Evolutionary conservation across 2,888 invertebrate genomes (phyloP).

Genomic region (Hypsopygia costalis): DNA sequence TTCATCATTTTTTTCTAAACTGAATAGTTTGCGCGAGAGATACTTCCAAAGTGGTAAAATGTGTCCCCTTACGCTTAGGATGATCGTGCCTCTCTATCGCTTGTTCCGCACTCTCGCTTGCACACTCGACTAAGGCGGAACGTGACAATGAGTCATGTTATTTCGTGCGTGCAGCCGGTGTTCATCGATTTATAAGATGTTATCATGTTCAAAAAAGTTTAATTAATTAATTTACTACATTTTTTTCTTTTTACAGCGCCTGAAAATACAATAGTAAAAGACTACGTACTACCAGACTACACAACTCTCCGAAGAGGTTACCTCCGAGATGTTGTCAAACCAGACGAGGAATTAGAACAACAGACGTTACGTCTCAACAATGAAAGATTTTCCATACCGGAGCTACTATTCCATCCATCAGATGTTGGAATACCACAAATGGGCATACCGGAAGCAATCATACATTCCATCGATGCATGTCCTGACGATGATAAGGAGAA

Average conservation of each 20-base stretch:
- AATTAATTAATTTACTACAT: too few relatives aligned
- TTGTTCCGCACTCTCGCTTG: too few relatives aligned
- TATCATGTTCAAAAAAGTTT: too few relatives aligned
- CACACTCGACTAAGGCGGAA: too few relatives aligned
- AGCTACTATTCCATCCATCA: conserved; percentile 95
- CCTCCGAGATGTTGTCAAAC: conserved; percentile 53
- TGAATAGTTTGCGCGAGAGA: too few relatives aligned
- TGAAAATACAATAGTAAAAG: conserved; percentile 87
- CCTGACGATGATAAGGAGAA: conserved; percentile 87
- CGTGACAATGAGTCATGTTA: too few relatives aligned
- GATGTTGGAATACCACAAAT: conserved; percentile 95
- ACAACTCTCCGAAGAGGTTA: conserved; percentile 92
- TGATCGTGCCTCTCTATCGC: too few relatives aligned
- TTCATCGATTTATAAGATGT: too few relatives aligned
- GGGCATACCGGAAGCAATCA: conserved; percentile 95
- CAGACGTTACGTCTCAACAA: conserved; percentile 94
- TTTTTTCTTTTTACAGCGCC: conserved; percentile 60
- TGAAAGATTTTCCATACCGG: conserved; percentile 97
- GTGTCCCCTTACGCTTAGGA: too few relatives aligned
- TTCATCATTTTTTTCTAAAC: too few relatives aligned
- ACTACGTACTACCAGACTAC: conserved; percentile 98
- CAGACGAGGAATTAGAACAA: conserved; percentile 77
- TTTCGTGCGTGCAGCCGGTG: too few relatives aligned
- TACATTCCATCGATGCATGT: conserved; percentile 87
- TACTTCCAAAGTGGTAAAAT: too few relatives aligned